Evolutionary conservation across 1,140 invertebrate species (phyloP).

Genomic region (Zophobas atratus): DNA sequence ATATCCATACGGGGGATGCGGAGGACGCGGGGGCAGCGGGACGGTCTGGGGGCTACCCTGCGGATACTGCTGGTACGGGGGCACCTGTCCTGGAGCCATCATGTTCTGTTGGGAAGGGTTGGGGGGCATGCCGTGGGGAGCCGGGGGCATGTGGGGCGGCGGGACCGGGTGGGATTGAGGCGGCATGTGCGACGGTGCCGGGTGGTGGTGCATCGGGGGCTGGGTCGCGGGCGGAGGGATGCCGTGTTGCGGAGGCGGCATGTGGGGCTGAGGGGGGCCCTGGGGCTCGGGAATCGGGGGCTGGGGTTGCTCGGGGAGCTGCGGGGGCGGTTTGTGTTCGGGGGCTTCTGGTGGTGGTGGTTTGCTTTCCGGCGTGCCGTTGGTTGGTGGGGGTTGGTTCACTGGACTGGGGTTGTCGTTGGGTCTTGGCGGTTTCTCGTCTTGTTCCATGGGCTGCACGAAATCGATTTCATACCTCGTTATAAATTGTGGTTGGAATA

Average conservation of each 20-base stretch:
- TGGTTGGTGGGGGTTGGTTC: constrained; percentile 31
- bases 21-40: constrained; percentile 70
- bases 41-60: constrained; percentile 67
- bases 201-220: constrained; percentile 57
- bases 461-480: constrained; percentile 54
- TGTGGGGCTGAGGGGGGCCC: constrained; percentile 55
- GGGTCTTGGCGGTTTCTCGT: constrained; percentile 47
- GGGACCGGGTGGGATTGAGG: constrained; percentile 52
- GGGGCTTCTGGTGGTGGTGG: constrained; percentile 36
- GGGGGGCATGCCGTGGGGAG: constrained; percentile 36
- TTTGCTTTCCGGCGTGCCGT: constrained; percentile 27
- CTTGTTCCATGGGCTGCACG: constrained; percentile 56
- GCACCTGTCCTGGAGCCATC: constrained; percentile 71
- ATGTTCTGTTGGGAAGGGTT: constrained; percentile 63
- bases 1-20: constrained; percentile 75
- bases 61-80: constrained; percentile 67
- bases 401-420: constrained; percentile 51
- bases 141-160: constrained; percentile 50
- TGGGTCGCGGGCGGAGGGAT: constrained; percentile 48
- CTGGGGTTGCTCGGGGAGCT: constrained; percentile 17
- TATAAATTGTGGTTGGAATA: background rate
- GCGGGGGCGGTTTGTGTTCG: constrained; percentile 48
- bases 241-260: constrained; percentile 7
- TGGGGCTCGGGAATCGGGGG: constrained; percentile 54
- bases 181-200: constrained; percentile 64